These are phyloP conservation scores for Galbula dea DNA, from an alignment of 2,113 vertebrate species.

Conservation along the genomic window DNA sequence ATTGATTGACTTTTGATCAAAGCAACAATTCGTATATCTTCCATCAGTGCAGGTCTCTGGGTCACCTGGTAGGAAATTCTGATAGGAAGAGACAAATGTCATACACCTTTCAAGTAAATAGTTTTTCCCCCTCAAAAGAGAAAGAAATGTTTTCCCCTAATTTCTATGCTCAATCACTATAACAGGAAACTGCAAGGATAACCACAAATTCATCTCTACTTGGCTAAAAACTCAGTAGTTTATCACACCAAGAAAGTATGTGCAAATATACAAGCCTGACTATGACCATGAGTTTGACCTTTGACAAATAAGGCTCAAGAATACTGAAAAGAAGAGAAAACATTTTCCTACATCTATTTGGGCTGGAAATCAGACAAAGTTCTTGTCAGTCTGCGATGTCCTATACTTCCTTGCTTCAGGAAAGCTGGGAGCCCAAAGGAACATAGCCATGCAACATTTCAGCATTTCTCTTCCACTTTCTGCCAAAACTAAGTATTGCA, in stretches of 20 bases:
- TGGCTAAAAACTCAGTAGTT: not conserved
- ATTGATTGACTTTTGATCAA: not conserved
- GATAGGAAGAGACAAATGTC: not conserved
- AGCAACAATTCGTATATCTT: not conserved
- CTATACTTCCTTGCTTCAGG: not conserved
- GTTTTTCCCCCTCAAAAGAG: not conserved
- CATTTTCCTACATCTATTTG: not conserved
- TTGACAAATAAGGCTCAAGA: not conserved
- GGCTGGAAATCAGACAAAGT: not conserved
- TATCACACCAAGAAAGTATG: not conserved
- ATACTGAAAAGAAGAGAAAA: not conserved
- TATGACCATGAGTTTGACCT: not conserved
- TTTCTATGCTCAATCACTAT: not conserved
- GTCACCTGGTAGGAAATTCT: not conserved
- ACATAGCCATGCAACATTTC: not conserved
- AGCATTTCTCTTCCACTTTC: not conserved
- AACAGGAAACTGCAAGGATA: not conserved
- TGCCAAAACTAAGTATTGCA: not conserved
- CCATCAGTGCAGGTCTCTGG: not conserved
- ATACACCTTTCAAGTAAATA: not conserved
- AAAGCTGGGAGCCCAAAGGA: not conserved
- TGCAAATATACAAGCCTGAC: not conserved
- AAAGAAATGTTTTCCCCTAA: not conserved
- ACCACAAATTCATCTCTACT: not conserved
- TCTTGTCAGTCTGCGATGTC: not conserved